Evolutionary conservation across 2,888 invertebrate genomes (phyloP).

Genomic region (Agriopis leucophaearia): DNA sequence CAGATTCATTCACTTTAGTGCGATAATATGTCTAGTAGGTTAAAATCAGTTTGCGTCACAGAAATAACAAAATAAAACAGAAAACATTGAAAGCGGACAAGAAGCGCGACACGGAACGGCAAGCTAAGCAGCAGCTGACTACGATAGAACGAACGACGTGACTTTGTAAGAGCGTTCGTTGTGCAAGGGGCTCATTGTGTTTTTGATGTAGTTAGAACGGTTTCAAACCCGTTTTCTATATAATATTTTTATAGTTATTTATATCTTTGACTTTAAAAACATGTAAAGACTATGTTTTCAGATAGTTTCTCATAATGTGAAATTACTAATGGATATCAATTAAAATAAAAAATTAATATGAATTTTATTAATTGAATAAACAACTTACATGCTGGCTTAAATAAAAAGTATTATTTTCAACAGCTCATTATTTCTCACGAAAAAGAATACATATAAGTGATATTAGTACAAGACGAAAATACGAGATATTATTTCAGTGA

Average conservation of each 20-base stretch:
- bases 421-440: too few species aligned
- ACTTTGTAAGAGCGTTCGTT: conserved; percentile 64
- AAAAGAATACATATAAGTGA: too few species aligned
- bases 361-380: too few species aligned
- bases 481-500: conserved; percentile 26
- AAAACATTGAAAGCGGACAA: conserved; percentile 87
- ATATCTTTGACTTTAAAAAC: too few species aligned
- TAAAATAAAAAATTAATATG: too few species aligned
- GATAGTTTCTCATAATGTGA: too few species aligned
- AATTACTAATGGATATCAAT: too few species aligned
- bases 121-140: conserved; percentile 91
- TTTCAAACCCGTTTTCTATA: not conserved
- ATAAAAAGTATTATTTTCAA: too few species aligned
- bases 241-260: not conserved
- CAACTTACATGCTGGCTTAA: too few species aligned
- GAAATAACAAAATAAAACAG: conserved; percentile 86
- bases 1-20: conserved; percentile 76
- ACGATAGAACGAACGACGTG: conserved; percentile 68
- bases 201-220: not conserved
- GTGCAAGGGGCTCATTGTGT: conserved; percentile 31
- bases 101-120: conserved; percentile 89
- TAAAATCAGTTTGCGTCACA: conserved; percentile 85
- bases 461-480: not conserved
- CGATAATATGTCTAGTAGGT: conserved; percentile 76
- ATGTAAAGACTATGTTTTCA: too few species aligned